Evolutionary conservation across 2,888 invertebrate species (phyloP).

Genomic region (Tetanocera ferruginea): DNA sequence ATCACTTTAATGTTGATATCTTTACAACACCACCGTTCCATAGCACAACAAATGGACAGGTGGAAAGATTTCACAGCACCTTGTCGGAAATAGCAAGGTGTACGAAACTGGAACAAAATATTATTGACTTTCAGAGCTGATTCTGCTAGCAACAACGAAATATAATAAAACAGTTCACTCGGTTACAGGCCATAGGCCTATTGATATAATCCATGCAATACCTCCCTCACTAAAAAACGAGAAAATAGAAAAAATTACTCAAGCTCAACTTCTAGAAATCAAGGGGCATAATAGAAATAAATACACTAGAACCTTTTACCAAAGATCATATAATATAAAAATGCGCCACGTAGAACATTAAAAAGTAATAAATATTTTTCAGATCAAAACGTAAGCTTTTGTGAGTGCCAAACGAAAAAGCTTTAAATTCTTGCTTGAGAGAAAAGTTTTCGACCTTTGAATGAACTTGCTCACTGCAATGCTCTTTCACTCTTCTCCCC

Average conservation of each 20-base stretch:
- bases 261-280: no score
- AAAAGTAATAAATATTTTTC: no score
- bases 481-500: no score
- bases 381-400: no score
- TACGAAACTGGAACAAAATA: not conserved
- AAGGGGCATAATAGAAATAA: not conserved
- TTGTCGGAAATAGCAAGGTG: conserved; percentile 25
- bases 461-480: no score
- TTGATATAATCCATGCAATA: conserved; percentile 16
- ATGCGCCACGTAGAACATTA: no score
- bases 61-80: conserved; percentile 28
- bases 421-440: no score
- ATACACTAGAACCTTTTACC: conserved; percentile 2
- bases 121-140: conserved; percentile 29
- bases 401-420: no score
- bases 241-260: not conserved
- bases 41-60: conserved; percentile 25
- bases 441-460: no score
- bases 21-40: conserved; percentile 12
- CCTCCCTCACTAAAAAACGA: conserved; percentile 10
- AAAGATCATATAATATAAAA: no score
- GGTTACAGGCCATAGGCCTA: conserved; percentile 7
- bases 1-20: not conserved
- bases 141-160: conserved; percentile 35
- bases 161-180: conserved; percentile 44